These are phyloP conservation scores for Phyto melanocephala DNA, from an alignment of 2,888 invertebrate species.

Conservation along the genomic window DNA sequence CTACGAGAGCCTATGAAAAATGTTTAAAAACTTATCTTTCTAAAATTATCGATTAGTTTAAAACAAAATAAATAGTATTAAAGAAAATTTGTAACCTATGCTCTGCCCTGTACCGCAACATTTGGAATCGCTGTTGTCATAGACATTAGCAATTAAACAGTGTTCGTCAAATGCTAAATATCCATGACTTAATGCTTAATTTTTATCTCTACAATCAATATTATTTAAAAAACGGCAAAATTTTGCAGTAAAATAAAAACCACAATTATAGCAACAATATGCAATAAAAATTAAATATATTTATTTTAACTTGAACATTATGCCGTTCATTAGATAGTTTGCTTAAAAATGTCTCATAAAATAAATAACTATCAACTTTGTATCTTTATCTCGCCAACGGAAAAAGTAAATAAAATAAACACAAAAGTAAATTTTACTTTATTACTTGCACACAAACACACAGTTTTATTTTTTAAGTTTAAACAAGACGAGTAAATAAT, in stretches of 20 bases:
- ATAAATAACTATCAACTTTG: neutral
- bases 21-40: no score
- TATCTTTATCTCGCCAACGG: neutral
- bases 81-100: no score
- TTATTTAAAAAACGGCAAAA: neutral
- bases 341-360: conserved; percentile 9
- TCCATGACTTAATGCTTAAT: conserved; percentile 3
- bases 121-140: no score
- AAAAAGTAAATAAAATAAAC: neutral
- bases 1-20: no score
- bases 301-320: neutral
- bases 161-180: neutral
- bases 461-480: conserved; percentile 3
- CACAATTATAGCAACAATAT: no score
- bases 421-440: conserved; percentile 21
- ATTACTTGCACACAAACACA: neutral
- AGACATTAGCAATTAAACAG: no score
- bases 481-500: conserved; percentile 25
- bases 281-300: neutral
- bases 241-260: neutral
- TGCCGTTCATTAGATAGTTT: neutral
- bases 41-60: no score
- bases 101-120: no score
- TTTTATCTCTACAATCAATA: neutral
- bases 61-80: no score